These are phyloP conservation scores for Diaperis boleti DNA, from an alignment of 2,888 invertebrate species.

Conservation along the genomic window DNA sequence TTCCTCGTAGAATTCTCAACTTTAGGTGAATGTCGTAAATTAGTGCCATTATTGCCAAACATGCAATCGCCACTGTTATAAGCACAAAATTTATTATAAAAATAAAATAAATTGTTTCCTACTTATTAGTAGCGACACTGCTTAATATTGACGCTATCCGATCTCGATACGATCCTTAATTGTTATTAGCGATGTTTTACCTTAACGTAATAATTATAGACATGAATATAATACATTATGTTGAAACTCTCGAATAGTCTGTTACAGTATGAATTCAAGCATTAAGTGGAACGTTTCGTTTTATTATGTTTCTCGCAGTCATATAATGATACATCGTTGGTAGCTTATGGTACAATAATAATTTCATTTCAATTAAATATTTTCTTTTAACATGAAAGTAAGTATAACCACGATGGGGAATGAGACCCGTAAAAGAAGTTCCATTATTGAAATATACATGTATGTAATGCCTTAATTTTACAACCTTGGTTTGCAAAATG, in stretches of 20 bases:
- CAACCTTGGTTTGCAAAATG: too few relatives aligned
- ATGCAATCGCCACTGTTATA: conserved; percentile 12
- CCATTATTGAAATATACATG: too few relatives aligned
- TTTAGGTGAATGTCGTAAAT: conserved; percentile 30
- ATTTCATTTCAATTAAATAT: conserved; percentile 24
- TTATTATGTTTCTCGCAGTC: conserved; percentile 23
- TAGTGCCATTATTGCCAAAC: conserved; percentile 16
- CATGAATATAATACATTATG: conserved; percentile 25
- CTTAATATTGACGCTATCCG: too few relatives aligned
- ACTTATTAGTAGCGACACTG: too few relatives aligned
- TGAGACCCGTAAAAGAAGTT: too few relatives aligned
- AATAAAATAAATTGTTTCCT: too few relatives aligned
- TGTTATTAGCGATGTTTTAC: conserved; percentile 23
- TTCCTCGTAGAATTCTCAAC: conserved; percentile 27
- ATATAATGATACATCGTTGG: conserved; percentile 25
- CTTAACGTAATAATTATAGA: conserved; percentile 37
- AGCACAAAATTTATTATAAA: conserved; percentile 15
- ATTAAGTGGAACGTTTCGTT: conserved; percentile 41
- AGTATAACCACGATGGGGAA: too few relatives aligned
- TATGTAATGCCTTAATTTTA: too few relatives aligned
- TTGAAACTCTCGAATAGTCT: conserved; percentile 34
- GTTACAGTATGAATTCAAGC: conserved; percentile 39
- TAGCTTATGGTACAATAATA: conserved; percentile 25
- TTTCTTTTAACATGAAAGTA: too few relatives aligned
- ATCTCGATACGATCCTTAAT: conserved; percentile 13